Base-by-base conservation (phyloP, 2,113 vertebrate genomes). In the Microtus oregoni region DNA sequence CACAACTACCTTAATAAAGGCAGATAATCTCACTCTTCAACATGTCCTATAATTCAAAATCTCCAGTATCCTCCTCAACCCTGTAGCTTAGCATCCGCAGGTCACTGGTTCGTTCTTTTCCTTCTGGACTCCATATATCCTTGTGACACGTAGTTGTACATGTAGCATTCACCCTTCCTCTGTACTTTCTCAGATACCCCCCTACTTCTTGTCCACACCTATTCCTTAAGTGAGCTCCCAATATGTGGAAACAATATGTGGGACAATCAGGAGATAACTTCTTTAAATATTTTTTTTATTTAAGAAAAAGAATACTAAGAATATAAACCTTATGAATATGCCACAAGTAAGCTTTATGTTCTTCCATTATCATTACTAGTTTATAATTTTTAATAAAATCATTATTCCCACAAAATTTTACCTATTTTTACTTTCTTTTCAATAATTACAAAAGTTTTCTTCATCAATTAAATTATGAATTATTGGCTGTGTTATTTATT, bases 131-230 rank as follows among this genome's bases (percentile, higher is more conserved):
- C 17, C n/a, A 38, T 7, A 38, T 73, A 10, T 22, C 35, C 35
- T 38, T 4, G 17, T 73, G 68, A 7, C 35, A n/a, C 0, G 6
- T 73, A n/a, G 9, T 73, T 8, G 19, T 10, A 73, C 7, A 38
- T n/a, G 3, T 20, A 73, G 3, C 19, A 22, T n/a, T 73, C n/a
- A 20, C 10, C 7, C 35, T 8, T 38, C n/a, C n/a, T 9, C 32
- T 73, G 70, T 22, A 38, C n/a, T 8, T 73, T 73, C 70, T 38
- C 19, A 38, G n/a, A 73, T 4, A 20, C n/a, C 35, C 1, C n/a
- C 3, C 32, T 5, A 73, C 19, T 10, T 38, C 7, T 38, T 22
- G 19, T 10, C 17, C 8, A 22, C 0, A 8, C 13, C 8, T 20
- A n/a, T 72, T n/a, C 17, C 35, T 72, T 0, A 7, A n/a, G 15